These are phyloP conservation scores for Falco peregrinus DNA, from an alignment of 2,797 vertebrate genomes.

Conservation along the genomic window DNA sequence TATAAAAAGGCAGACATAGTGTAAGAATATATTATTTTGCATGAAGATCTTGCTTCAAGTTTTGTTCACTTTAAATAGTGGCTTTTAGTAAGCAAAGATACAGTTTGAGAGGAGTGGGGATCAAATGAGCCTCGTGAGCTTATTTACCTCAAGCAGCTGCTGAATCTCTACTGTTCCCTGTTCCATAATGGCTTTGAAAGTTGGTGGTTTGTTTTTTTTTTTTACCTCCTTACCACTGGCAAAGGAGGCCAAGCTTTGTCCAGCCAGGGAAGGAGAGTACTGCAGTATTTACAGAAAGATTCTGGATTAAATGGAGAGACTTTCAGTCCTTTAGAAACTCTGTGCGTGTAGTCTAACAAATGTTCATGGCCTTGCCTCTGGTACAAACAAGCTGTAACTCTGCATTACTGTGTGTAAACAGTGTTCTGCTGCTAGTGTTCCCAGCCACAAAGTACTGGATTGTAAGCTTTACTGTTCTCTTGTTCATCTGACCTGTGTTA, in stretches of 20 bases:
- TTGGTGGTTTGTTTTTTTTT: not conserved
- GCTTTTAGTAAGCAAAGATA: slow-evolving; percentile 16
- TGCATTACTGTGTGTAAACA: slow-evolving; percentile 55
- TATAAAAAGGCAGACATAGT: not conserved
- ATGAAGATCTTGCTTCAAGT: not conserved
- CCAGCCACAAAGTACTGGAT: slow-evolving; percentile 28
- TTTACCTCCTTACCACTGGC: not conserved
- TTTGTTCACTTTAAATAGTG: slow-evolving; percentile 10
- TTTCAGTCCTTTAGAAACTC: not conserved
- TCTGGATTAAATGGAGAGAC: not conserved
- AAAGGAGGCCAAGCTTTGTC: not conserved
- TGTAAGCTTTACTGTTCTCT: slow-evolving; percentile 34
- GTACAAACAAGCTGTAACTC: slow-evolving; percentile 61
- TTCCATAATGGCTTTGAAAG: not conserved
- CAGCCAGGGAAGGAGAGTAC: not conserved
- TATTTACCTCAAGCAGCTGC: slow-evolving; percentile 46
- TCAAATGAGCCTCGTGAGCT: not conserved
- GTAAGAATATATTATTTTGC: not conserved
- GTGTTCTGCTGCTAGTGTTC: not conserved
- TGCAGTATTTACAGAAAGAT: not conserved
- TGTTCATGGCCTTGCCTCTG: slow-evolving; percentile 27
- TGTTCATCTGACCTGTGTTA: not conserved
- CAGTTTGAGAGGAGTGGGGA: not conserved
- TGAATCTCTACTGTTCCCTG: not conserved
- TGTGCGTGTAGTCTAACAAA: not conserved